Evolutionary conservation across 2,797 vertebrate species (phyloP), one percentile per base, ranked within the genome.

Genomic region (Kryptopterus vitreolus): DNA sequence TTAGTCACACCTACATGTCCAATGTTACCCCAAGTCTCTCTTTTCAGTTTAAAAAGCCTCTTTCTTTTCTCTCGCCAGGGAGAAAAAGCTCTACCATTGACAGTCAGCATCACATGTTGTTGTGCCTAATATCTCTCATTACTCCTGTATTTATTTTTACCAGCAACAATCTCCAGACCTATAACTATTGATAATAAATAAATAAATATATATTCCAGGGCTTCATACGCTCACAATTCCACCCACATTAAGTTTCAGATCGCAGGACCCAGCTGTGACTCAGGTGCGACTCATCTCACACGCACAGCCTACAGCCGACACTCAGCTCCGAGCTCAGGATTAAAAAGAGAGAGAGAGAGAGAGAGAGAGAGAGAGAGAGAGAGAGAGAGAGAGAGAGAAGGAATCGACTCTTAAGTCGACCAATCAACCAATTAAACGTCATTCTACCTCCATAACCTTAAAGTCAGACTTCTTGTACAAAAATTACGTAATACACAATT

Each of bases 231-330:
- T 35, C 62, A 10, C 8, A 15, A 58, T 78, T 58, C 76, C 83
- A 71, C 85, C 84, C 80, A 76, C 48, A 70, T 29, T 31, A 10
- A 38, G 53, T 57, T 79, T 77, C 79, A 81, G 83, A 83, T 77
- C 84, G 66, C 70, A 79, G 76, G 82, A 76, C 69, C 65, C 80
- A 75, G 75, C 53, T 29, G 77, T 90, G 88, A 89, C 84, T 89
- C 86, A 89, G 87, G 85, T 83, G 76, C 79, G 81, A 89, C 80
- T 88, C 82, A 87, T 82, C 80, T 22, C 62, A 11, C 26, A 31
- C 82, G 24, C 57, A 26, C 55, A 24, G 13, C 3, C 16, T 31
- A 70, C 50, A 68, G 38, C 2, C 65, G 46, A 46, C 35, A 65
- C 38, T 63, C 57, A 46, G 63, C 81, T 83, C 68, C 68, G 26